These are phyloP conservation scores for Linurgus olivaceus DNA, from an alignment of 2,797 vertebrate genomes.

Conservation along the genomic window DNA sequence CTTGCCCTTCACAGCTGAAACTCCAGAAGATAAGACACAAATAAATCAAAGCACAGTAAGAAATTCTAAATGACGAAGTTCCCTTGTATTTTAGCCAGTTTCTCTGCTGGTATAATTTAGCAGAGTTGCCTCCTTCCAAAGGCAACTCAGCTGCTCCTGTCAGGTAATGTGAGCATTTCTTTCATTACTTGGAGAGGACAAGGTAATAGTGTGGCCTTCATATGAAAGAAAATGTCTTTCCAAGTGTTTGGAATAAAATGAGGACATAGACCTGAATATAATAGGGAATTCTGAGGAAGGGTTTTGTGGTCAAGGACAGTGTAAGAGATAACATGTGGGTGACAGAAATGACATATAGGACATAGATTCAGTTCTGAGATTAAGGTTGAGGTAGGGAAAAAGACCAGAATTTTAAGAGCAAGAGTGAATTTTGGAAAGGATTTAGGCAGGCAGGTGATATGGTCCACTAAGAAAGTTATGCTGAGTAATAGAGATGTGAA, in stretches of 20 bases:
- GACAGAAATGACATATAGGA: neutral
- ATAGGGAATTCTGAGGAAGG: neutral
- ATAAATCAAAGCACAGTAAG: conserved; percentile 45
- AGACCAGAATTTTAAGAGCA: neutral
- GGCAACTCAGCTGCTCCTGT: neutral
- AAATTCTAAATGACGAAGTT: conserved; percentile 2
- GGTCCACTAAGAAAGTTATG: neutral
- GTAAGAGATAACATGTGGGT: neutral
- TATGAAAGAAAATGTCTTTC: neutral
- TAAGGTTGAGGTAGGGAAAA: neutral
- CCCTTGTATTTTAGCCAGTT: neutral
- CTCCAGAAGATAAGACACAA: neutral
- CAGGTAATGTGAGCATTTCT: neutral
- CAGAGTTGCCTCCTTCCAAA: neutral
- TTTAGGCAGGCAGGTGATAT: neutral
- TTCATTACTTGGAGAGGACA: neutral
- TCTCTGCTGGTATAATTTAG: neutral
- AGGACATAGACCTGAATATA: neutral
- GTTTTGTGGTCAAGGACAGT: neutral
- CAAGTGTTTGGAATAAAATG: neutral
- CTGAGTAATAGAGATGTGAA: neutral
- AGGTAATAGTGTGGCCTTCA: neutral
- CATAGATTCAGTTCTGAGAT: neutral
- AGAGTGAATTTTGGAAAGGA: neutral
- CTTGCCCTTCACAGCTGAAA: conserved; percentile 28